Conservation (phyloP, 2,888 invertebrate species). For the Luffia ferchaultella region DNA sequence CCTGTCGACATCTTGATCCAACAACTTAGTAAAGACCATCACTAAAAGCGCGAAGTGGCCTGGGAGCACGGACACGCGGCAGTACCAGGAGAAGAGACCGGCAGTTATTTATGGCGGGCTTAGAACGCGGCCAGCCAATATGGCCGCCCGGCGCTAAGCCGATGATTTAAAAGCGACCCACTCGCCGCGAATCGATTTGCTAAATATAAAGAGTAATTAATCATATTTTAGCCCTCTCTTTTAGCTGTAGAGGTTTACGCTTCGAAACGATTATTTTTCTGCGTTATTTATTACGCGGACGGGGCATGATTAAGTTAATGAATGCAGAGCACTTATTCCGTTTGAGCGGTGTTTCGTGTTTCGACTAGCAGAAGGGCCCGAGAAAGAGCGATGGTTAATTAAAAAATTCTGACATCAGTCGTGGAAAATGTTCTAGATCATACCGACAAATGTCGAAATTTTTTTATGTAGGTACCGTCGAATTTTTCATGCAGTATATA, state of each 20-base stretch:
- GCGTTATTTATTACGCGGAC: background rate
- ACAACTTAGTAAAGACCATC: too few relatives aligned
- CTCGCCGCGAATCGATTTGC: constrained; percentile 2
- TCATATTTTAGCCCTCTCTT: constrained; percentile 1
- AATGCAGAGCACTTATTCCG: background rate
- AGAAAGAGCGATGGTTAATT: background rate
- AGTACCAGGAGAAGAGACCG: background rate
- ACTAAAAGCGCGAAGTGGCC: background rate
- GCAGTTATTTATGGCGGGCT: constrained; percentile 47
- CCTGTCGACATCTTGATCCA: too few relatives aligned
- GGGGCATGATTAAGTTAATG: background rate
- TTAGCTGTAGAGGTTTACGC: background rate
- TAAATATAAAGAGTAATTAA: constrained; percentile 2
- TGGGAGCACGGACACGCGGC: too few relatives aligned
- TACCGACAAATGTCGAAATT: too few relatives aligned
- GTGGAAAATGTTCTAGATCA: too few relatives aligned
- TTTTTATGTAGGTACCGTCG: too few relatives aligned
- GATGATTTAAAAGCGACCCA: constrained; percentile 39
- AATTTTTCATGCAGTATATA: too few relatives aligned
- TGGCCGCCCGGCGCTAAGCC: constrained; percentile 40
- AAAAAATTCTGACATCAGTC: too few relatives aligned
- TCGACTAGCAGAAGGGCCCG: background rate
- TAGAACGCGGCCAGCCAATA: constrained; percentile 38
- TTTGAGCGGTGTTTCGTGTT: background rate
- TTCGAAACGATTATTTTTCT: background rate